phyloP scores from a whole-genome alignment of 2,797 vertebrate species.

The Enteromius treurensis region DNA sequence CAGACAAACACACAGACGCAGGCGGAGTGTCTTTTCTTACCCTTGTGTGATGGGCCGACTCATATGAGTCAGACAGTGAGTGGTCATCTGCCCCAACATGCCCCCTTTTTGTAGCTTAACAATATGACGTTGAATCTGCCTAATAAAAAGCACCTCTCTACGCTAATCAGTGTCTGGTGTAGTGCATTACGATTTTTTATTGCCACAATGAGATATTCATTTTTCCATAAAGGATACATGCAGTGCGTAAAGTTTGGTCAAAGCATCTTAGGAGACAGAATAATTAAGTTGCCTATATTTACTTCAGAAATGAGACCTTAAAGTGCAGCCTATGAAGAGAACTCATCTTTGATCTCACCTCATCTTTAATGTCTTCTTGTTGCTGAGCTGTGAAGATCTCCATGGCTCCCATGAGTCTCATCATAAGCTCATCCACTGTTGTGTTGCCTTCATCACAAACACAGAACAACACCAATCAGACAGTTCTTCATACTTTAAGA shows the following conservation, averaged over 20 bases:
- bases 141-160: constrained; percentile 10
- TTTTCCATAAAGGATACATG: background rate
- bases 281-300: background rate
- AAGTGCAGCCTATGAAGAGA: background rate
- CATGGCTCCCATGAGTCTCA: constrained; percentile 98
- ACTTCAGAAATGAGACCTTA: background rate
- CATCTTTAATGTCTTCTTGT: constrained; percentile 98
- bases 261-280: background rate
- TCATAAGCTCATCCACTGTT: constrained; percentile 98
- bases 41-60: constrained; percentile 40
- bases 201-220: no score
- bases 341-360: constrained; percentile 77
- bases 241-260: background rate
- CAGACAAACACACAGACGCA: constrained; percentile 16
- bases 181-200: background rate
- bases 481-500: background rate
- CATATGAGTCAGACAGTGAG: constrained; percentile 52
- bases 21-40: constrained; percentile 44
- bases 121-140: constrained; percentile 7
- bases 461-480: constrained; percentile 6
- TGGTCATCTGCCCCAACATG: constrained; percentile 63
- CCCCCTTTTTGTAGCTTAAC: constrained; percentile 42
- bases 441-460: constrained; percentile 87
- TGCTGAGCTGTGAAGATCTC: constrained; percentile 99
- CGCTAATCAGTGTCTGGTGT: background rate